phyloP scores from a whole-genome alignment of 1,140 invertebrate genomes.

The Caerostris extrusa region DNA sequence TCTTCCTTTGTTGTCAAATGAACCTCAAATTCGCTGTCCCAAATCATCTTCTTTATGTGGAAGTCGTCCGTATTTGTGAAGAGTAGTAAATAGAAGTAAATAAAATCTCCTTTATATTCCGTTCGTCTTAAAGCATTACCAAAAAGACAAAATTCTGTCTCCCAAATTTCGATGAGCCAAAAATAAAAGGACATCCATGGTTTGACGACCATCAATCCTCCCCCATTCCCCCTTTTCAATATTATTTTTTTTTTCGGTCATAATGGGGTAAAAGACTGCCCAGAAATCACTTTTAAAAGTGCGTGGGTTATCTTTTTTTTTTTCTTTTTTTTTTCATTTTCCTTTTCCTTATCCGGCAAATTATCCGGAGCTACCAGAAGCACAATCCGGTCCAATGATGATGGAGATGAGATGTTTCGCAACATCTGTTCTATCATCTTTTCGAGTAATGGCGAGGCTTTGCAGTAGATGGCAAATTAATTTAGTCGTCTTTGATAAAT shows the following conservation, averaged over 20 bases:
- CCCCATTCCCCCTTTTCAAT: neutral
- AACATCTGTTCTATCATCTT: slow-evolving; percentile 65
- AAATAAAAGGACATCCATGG: slow-evolving; percentile 15
- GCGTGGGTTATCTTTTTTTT: neutral
- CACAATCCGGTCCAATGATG: neutral
- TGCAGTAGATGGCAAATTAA: slow-evolving; percentile 66
- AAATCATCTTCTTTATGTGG: neutral
- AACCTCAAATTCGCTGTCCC: neutral
- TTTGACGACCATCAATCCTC: slow-evolving; percentile 5
- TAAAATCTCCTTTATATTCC: neutral
- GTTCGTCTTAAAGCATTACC: neutral
- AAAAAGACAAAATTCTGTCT: neutral
- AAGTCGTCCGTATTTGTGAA: neutral
- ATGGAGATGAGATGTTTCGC: neutral
- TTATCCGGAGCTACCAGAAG: slow-evolving; percentile 20
- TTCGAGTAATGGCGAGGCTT: slow-evolving; percentile 14
- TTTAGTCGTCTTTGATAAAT: slow-evolving; percentile 54
- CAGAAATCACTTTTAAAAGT: slow-evolving; percentile 42
- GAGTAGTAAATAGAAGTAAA: neutral
- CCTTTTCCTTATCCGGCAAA: neutral
- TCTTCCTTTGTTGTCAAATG: neutral
- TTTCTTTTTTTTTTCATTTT: too few species aligned
- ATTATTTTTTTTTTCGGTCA: neutral
- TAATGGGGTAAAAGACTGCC: slow-evolving; percentile 19
- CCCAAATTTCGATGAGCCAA: slow-evolving; percentile 34